These are phyloP conservation scores for Amitus sp. DNA, from an alignment of 2,888 invertebrate species.

Conservation along the genomic window DNA sequence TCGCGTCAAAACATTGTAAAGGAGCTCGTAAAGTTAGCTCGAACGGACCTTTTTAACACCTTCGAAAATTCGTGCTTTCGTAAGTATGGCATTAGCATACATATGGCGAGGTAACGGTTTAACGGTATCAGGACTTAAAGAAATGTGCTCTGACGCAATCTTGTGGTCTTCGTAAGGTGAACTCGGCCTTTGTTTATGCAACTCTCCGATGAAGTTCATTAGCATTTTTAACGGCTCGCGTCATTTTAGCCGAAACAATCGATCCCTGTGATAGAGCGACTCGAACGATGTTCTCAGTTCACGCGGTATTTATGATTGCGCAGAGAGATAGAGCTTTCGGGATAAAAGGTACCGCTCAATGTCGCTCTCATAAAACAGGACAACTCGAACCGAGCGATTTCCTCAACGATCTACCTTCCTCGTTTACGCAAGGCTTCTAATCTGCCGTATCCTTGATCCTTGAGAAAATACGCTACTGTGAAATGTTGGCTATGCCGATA, in stretches of 20 bases:
- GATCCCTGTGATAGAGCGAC: too few species aligned
- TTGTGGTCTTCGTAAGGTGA: neutral
- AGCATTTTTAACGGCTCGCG: too few species aligned
- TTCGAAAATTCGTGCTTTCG: neutral
- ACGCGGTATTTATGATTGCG: slow-evolving; percentile 47
- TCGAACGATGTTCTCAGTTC: slow-evolving; percentile 35
- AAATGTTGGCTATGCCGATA: slow-evolving; percentile 56
- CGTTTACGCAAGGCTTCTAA: slow-evolving; percentile 35
- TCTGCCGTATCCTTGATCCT: slow-evolving; percentile 28
- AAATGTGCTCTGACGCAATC: neutral
- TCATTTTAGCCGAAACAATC: neutral
- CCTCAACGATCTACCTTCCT: slow-evolving; percentile 36
- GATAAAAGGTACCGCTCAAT: slow-evolving; percentile 56
- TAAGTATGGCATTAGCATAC: neutral
- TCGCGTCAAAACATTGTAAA: neutral
- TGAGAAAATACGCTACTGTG: slow-evolving; percentile 42
- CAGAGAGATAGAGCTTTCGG: slow-evolving; percentile 31
- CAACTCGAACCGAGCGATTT: slow-evolving; percentile 36
- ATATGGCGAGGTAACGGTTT: neutral
- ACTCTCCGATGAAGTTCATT: neutral
- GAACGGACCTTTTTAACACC: neutral
- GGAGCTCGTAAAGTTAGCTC: too few species aligned
- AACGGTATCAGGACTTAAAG: slow-evolving; percentile 1
- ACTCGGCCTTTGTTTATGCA: neutral
- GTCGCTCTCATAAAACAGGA: slow-evolving; percentile 55